Evolutionary conservation across 2,888 invertebrate species (phyloP).

Genomic region (Epirrita christyi): DNA sequence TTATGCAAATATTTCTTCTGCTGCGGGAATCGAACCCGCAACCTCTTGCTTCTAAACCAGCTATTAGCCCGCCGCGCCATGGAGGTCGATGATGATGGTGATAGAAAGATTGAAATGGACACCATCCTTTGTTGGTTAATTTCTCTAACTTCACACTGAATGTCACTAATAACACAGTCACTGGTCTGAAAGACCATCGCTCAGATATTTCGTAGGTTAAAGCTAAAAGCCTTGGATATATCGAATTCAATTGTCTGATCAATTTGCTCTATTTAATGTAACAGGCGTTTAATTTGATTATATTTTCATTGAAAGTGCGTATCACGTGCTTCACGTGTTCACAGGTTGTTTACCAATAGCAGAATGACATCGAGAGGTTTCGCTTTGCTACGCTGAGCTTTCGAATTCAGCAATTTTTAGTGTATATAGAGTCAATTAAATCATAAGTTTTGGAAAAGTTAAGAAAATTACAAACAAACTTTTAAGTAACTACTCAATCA

Average conservation of each 20-base stretch:
- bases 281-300: conserved; percentile 39
- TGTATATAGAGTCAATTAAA: too few species aligned
- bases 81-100: too few species aligned
- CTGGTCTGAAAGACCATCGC: conserved; percentile 28
- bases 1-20: too few species aligned
- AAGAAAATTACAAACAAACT: too few species aligned
- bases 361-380: conserved; percentile 9
- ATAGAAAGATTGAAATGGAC: conserved; percentile 16
- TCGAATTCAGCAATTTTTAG: neutral
- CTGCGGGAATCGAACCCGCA: too few species aligned
- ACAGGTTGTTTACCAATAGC: conserved; percentile 4
- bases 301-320: neutral
- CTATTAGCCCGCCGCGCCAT: too few species aligned
- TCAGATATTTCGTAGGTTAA: conserved; percentile 5
- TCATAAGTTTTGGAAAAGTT: neutral
- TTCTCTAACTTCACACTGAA: conserved; percentile 35
- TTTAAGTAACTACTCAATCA: too few species aligned
- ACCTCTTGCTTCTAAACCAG: too few species aligned
- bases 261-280: conserved; percentile 38
- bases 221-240: conserved; percentile 15
- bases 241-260: conserved; percentile 13
- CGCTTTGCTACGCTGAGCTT: neutral
- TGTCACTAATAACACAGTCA: conserved; percentile 39
- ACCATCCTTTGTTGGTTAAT: conserved; percentile 24
- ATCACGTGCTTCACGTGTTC: conserved; percentile 23